A percentile compares a stretch with the other conserved stretches of the same genome.
These are phyloP conservation scores for Phoeniculus purpureus DNA, from an alignment of 2,797 vertebrate species.

Conservation along the genomic window DNA sequence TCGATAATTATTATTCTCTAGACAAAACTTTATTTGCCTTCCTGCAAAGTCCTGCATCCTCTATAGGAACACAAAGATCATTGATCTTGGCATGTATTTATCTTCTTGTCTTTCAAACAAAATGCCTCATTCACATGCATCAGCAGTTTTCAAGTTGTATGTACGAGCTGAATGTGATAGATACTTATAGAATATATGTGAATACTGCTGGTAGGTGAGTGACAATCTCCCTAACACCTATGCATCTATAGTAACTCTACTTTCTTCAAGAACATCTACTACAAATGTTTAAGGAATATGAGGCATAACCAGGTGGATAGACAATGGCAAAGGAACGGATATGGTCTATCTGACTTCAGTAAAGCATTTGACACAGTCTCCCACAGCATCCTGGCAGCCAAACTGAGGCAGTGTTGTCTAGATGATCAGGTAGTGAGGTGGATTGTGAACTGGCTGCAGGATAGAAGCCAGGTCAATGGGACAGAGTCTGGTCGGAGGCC, in stretches of 20 bases:
- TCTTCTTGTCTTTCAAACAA: neutral
- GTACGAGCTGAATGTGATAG: neutral
- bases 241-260: neutral
- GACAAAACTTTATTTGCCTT: neutral
- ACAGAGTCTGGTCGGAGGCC: too few species aligned
- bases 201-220: neutral
- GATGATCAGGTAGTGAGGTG: too few species aligned
- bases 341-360: too few species aligned
- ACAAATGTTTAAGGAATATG: neutral
- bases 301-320: too few species aligned
- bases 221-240: neutral
- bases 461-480: too few species aligned
- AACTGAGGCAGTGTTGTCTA: too few species aligned
- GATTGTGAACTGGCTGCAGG: too few species aligned
- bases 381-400: too few species aligned
- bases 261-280: neutral
- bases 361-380: too few species aligned
- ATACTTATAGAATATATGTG: neutral
- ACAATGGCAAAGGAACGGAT: too few species aligned
- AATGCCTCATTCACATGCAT: neutral
- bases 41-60: neutral
- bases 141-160: neutral
- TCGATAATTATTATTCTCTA: neutral
- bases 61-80: neutral
- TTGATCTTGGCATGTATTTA: neutral